Conservation (phyloP, 2,113 vertebrate species). For the Platanista minor region DNA sequence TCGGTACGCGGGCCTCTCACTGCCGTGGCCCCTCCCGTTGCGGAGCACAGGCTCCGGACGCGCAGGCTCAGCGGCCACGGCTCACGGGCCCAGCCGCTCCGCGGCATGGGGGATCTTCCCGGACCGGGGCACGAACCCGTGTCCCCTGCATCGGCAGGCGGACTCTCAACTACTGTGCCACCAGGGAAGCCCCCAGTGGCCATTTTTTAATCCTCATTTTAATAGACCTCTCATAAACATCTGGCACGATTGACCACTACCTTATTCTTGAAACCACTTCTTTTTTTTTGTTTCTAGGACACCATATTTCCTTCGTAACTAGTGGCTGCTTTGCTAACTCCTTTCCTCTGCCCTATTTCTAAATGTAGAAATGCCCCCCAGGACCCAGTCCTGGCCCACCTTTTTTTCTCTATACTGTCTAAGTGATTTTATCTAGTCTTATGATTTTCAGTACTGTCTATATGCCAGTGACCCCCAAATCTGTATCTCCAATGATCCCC, state of each 20-base stretch:
- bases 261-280: constrained; percentile 13
- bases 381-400: neutral
- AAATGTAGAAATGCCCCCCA: constrained; percentile 8
- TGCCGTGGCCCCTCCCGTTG: too few species aligned
- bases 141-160: too few species aligned
- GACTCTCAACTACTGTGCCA: too few species aligned
- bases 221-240: neutral
- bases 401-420: constrained; percentile 7
- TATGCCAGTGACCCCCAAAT: neutral
- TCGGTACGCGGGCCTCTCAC: too few species aligned
- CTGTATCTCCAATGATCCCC: neutral
- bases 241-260: neutral
- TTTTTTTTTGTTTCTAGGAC: constrained; percentile 1
- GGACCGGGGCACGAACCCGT: too few species aligned
- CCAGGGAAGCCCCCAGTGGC: too few species aligned
- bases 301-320: constrained; percentile 21
- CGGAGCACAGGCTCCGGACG: too few species aligned
- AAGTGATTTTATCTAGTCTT: neutral
- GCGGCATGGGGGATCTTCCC: too few species aligned
- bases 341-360: constrained; percentile 35
- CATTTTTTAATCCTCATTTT: neutral
- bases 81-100: too few species aligned
- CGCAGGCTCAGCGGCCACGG: too few species aligned
- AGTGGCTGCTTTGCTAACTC: neutral
- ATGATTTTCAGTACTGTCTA: neutral